Percentiles rank a stretch among this genome's conserved stretches.
Conservation (phyloP, 1,140 invertebrate genomes). For the Heterodera schachtii region DNA sequence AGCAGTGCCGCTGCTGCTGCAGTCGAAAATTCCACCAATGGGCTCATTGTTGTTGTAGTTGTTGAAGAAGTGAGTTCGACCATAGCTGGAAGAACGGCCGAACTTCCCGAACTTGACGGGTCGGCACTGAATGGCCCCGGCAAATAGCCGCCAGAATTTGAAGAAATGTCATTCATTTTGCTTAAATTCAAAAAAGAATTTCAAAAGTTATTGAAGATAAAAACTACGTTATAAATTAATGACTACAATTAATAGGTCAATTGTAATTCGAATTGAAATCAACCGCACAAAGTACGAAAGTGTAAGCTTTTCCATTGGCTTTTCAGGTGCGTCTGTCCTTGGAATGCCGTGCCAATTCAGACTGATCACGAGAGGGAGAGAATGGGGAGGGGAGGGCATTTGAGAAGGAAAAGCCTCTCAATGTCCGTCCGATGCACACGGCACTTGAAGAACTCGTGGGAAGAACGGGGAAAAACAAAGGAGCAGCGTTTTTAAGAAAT, state of each 20-base stretch:
- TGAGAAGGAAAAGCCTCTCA: not conserved
- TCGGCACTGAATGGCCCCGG: not conserved
- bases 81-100: not conserved
- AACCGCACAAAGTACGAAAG: too few species aligned
- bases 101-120: not conserved
- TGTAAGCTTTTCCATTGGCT: too few species aligned
- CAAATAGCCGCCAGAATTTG: not conserved
- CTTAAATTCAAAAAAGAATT: not conserved
- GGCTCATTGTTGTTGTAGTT: not conserved
- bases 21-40: not conserved
- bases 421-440: not conserved
- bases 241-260: too few species aligned
- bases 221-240: not conserved
- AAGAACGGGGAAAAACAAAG: not conserved
- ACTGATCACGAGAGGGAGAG: not conserved
- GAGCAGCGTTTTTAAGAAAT: not conserved
- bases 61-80: not conserved
- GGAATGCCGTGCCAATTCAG: too few species aligned
- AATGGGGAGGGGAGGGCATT: not conserved
- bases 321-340: too few species aligned
- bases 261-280: too few species aligned
- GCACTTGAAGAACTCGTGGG: not conserved
- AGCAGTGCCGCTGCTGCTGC: not conserved
- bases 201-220: not conserved
- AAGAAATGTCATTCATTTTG: not conserved